Evolutionary conservation across 2,113 vertebrate species (phyloP), one percentile per base, ranked within the genome.

Genomic region (Clarias macrocephalus): DNA sequence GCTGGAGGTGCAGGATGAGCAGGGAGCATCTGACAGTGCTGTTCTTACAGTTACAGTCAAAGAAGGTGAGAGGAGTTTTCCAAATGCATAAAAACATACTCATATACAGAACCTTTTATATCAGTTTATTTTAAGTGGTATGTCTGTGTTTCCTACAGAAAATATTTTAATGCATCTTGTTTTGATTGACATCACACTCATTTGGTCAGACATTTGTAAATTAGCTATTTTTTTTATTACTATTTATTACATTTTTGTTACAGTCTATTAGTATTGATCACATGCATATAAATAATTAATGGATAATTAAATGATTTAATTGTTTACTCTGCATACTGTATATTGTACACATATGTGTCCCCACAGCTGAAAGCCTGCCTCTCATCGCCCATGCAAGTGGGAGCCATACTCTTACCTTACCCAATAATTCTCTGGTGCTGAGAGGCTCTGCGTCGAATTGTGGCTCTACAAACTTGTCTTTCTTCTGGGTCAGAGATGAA

Each of bases 391-490:
- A 92, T 82, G 97, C 97, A 92, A 96, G 97, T 77, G 97, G 97
- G 84, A 97, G 95, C 89, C 96, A 96, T 88, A 89, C 96, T 13
- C 94, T 98, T 66, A 94, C 95, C 4, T 96, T 99, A 89, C 97
- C 97, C 90, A 97, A 97, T 94, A 97, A 95, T 90, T 96, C 96
- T 25, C 90, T 99, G 92, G 94, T 95, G 33, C 96, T 99, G 88
- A 93, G 95, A 84, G 97, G 97, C 86, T 97, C 96, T 4, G 93
- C 93, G 19, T 98, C 96, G 82, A 90, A 94, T n/a, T 95, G 95
- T 57, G 96, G 97, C 93, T 95, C 95, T 84, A 92, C 90, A 0
- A 92, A 96, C n/a, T 92, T 96, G 28, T 96, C 94, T 0, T 98
- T 94, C 92, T 88, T 95, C 72, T 99, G 97, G 98, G 95, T 94